A percentile compares a stretch with the other conserved stretches of the same genome.
Evolutionary conservation across 1,140 invertebrate genomes (phyloP).

Genomic region (Drosophila kurseongensis): DNA sequence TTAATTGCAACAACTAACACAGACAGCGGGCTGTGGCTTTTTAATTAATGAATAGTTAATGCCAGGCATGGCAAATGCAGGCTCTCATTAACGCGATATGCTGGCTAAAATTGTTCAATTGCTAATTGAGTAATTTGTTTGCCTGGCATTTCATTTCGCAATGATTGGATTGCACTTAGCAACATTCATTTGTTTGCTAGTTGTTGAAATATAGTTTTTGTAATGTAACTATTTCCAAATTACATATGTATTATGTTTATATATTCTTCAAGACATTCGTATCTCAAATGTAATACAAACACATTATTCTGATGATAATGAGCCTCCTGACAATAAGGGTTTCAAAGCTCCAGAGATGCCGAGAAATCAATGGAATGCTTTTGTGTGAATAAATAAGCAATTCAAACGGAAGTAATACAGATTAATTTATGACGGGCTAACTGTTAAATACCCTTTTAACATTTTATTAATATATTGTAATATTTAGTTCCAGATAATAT

Average conservation of each 20-base stretch:
- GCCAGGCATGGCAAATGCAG: constrained; percentile 10
- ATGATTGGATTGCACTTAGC: constrained; percentile 36
- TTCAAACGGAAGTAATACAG: background rate
- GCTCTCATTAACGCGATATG: constrained; percentile 35
- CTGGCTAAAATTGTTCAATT: constrained; percentile 18
- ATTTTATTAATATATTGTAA: too few relatives aligned
- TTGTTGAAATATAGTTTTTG: constrained; percentile 25
- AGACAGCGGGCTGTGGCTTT: constrained; percentile 46
- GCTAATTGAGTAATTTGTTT: constrained; percentile 48
- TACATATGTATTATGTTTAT: background rate
- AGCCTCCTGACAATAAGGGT: background rate
- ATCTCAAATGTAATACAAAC: background rate
- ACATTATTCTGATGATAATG: background rate
- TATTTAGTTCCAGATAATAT: too few relatives aligned
- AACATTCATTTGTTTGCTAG: constrained; percentile 19
- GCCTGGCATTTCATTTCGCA: constrained; percentile 39
- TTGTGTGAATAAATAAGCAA: background rate
- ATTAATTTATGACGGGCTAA: background rate
- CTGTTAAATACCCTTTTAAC: background rate
- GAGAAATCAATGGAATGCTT: background rate
- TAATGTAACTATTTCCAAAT: background rate
- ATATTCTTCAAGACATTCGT: background rate
- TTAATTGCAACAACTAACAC: constrained; percentile 56
- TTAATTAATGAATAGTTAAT: constrained; percentile 67
- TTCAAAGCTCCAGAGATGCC: background rate